These are phyloP conservation scores for Acanthurus tractus DNA, from an alignment of 2,797 vertebrate species.

Conservation along the genomic window DNA sequence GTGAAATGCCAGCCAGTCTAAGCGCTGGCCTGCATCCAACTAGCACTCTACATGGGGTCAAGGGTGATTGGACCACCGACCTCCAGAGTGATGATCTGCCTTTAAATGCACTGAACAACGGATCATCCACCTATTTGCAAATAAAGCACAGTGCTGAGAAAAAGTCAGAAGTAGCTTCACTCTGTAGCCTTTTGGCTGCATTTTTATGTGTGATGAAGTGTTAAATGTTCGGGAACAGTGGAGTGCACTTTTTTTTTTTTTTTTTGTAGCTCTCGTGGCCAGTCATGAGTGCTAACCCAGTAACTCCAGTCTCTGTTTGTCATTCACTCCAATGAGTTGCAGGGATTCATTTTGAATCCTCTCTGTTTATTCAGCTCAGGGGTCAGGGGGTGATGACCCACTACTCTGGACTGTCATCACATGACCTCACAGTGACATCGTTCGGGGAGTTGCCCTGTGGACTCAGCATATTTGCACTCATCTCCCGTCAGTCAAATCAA, in stretches of 20 bases:
- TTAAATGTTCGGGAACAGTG: slow-evolving; percentile 54
- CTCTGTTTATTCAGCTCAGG: slow-evolving; percentile 61
- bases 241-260: slow-evolving; percentile 7
- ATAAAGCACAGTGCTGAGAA: slow-evolving; percentile 27
- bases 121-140: slow-evolving; percentile 39
- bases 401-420: slow-evolving; percentile 72
- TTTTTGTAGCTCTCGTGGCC: slow-evolving; percentile 4
- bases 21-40: slow-evolving; percentile 67
- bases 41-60: slow-evolving; percentile 52
- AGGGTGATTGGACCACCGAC: slow-evolving; percentile 66
- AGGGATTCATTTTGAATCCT: slow-evolving; percentile 28
- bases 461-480: slow-evolving; percentile 75
- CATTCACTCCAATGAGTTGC: slow-evolving; percentile 35
- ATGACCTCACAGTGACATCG: slow-evolving; percentile 66
- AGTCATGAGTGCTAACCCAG: slow-evolving; percentile 35
- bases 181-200: slow-evolving; percentile 33
- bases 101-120: slow-evolving; percentile 48
- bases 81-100: slow-evolving; percentile 52
- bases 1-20: slow-evolving; percentile 67
- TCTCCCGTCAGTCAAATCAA: slow-evolving; percentile 69
- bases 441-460: slow-evolving; percentile 58
- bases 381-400: slow-evolving; percentile 67
- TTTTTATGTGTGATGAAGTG: slow-evolving; percentile 49
- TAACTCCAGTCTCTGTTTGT: slow-evolving; percentile 46
- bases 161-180: slow-evolving; percentile 24